Conservation (phyloP, 2,113 vertebrate genomes). For the Azemiops feae region DNA sequence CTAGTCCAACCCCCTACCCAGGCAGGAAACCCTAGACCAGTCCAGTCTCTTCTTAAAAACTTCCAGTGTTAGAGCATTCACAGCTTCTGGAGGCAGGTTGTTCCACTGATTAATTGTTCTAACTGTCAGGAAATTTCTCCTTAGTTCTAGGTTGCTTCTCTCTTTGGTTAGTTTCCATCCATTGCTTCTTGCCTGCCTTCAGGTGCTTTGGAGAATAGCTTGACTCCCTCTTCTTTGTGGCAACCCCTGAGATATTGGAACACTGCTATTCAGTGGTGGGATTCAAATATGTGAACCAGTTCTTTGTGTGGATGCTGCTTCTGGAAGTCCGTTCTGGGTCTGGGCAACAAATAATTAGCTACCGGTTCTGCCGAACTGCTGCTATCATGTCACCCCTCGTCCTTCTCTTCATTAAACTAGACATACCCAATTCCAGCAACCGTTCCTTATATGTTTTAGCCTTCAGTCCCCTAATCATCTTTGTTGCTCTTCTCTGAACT, state of each 20-base stretch:
- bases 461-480: not conserved
- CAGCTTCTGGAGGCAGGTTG: not conserved
- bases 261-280: not conserved
- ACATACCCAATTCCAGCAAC: not conserved
- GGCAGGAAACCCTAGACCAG: not conserved
- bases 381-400: not conserved
- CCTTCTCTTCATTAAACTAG: not conserved
- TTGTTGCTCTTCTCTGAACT: not conserved
- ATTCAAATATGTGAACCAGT: too few relatives aligned
- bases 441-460: not conserved
- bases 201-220: not conserved
- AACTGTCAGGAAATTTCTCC: not conserved
- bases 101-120: not conserved
- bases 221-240: not conserved
- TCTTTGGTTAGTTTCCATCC: not conserved
- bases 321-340: too few relatives aligned
- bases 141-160: not conserved
- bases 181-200: not conserved
- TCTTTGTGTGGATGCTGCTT: too few relatives aligned
- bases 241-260: not conserved
- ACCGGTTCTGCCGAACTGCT: too few relatives aligned
- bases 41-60: not conserved
- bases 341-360: too few relatives aligned
- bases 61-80: not conserved
- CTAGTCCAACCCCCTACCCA: not conserved